Evolutionary conservation across 2,797 vertebrate species (phyloP).

Genomic region (Miichthys miiuy): DNA sequence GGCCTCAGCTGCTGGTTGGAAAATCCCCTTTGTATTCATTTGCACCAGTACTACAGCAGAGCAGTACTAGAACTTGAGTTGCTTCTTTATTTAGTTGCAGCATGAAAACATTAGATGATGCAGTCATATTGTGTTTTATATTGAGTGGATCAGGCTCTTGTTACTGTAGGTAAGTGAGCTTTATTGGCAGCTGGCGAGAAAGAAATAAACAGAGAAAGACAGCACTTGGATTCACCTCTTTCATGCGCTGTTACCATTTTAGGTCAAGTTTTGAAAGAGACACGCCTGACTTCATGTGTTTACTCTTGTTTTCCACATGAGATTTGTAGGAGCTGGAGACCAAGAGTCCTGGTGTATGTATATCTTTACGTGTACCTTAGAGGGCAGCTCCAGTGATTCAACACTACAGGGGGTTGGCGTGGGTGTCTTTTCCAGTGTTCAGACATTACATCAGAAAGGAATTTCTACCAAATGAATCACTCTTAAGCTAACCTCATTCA

Average conservation of each 20-base stretch:
- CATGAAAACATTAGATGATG: slow-evolving; percentile 41
- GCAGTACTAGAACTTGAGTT: slow-evolving; percentile 9
- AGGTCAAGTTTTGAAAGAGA: slow-evolving; percentile 74
- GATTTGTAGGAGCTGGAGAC: slow-evolving; percentile 23
- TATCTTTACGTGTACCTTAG: slow-evolving; percentile 48
- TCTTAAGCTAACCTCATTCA: slow-evolving; percentile 44
- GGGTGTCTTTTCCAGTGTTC: slow-evolving; percentile 53
- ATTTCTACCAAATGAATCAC: slow-evolving; percentile 80
- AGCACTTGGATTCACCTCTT: slow-evolving; percentile 53
- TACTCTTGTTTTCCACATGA: slow-evolving; percentile 59
- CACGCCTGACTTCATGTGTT: slow-evolving; percentile 61
- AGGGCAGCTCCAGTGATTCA: slow-evolving; percentile 61
- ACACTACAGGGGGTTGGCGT: slow-evolving; percentile 53
- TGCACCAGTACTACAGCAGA: slow-evolving; percentile 30
- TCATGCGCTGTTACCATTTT: slow-evolving; percentile 80
- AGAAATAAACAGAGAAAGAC: slow-evolving; percentile 75
- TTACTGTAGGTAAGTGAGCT: slow-evolving; percentile 49
- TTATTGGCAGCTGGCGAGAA: slow-evolving; percentile 62
- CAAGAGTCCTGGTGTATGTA: slow-evolving; percentile 41
- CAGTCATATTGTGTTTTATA: slow-evolving; percentile 50
- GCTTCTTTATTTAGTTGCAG: slow-evolving; percentile 48
- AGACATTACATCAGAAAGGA: slow-evolving; percentile 81
- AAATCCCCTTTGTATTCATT: slow-evolving; percentile 76
- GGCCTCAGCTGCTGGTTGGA: slow-evolving; percentile 77
- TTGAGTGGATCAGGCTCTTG: slow-evolving; percentile 36